Evolutionary conservation across 2,113 vertebrate genomes (phyloP).

Genomic region (Tragelaphus strepsiceros): DNA sequence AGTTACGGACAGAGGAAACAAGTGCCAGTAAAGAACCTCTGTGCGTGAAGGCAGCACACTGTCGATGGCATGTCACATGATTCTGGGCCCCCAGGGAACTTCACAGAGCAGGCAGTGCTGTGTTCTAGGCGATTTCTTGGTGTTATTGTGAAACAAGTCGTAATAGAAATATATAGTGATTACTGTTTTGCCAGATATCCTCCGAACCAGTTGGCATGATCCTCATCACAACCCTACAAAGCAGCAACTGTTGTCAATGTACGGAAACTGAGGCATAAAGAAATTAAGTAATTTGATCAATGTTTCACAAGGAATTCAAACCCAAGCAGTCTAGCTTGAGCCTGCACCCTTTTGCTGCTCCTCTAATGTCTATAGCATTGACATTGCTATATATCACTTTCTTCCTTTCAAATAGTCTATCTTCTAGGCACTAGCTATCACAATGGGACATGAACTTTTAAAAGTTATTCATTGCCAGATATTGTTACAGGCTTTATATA

Average conservation of each 20-base stretch:
- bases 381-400: neutral
- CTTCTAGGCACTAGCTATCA: neutral
- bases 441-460: neutral
- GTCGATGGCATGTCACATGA: accelerated
- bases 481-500: neutral
- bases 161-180: neutral
- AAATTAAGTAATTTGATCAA: neutral
- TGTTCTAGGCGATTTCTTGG: neutral
- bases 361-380: neutral
- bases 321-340: no score
- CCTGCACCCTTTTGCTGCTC: accelerated
- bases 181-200: neutral
- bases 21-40: accelerated
- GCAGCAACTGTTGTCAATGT: neutral
- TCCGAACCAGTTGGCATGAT: neutral
- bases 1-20: neutral
- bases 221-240: neutral
- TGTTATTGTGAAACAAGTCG: neutral
- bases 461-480: neutral
- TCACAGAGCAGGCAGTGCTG: neutral
- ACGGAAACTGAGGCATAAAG: neutral
- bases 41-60: neutral
- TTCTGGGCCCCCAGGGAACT: no score
- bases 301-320: neutral
- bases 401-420: neutral